A percentile compares a stretch with the other conserved stretches of the same genome.
phyloP scores from a whole-genome alignment of 1,140 invertebrate species.

The Zaprionus vittiger region DNA sequence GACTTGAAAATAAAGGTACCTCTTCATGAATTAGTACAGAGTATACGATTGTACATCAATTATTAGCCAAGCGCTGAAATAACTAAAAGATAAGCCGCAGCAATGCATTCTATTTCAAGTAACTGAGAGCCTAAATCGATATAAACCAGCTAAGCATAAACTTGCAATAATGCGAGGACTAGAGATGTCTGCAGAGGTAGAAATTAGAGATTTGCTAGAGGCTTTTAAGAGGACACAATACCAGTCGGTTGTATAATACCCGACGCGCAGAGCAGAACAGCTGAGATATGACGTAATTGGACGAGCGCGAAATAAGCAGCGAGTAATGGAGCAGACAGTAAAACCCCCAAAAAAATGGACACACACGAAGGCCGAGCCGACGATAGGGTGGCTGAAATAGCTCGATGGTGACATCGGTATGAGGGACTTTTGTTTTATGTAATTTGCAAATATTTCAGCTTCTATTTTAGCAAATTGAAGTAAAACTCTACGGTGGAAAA shows the following conservation, averaged over 20 bases:
- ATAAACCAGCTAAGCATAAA: conserved; percentile 27
- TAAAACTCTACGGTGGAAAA: conserved; percentile 46
- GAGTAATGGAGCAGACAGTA: conserved; percentile 22
- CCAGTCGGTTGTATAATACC: conserved; percentile 55
- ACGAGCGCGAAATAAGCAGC: conserved; percentile 34
- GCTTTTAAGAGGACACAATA: conserved; percentile 1
- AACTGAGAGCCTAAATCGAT: conserved; percentile 35
- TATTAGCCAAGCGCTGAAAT: conserved; percentile 16
- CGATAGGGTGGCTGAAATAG: neutral
- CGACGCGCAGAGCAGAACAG: conserved; percentile 48
- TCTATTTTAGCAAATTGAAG: conserved; percentile 31
- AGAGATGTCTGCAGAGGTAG: neutral
- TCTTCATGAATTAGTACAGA: neutral
- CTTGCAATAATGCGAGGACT: conserved; percentile 17
- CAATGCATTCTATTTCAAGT: conserved; percentile 12
- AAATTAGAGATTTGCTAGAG: conserved; percentile 1
- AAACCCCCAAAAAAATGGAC: neutral
- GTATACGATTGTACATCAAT: conserved; percentile 1
- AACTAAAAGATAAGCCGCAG: conserved; percentile 28
- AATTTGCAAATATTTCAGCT: conserved; percentile 49
- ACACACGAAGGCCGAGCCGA: neutral
- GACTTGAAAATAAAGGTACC: neutral
- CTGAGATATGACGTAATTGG: conserved; percentile 81
- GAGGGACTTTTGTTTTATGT: conserved; percentile 39
- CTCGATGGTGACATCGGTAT: conserved; percentile 7